Base-by-base conservation (phyloP, 2,888 invertebrate species). In the Coenonympha arcania region DNA sequence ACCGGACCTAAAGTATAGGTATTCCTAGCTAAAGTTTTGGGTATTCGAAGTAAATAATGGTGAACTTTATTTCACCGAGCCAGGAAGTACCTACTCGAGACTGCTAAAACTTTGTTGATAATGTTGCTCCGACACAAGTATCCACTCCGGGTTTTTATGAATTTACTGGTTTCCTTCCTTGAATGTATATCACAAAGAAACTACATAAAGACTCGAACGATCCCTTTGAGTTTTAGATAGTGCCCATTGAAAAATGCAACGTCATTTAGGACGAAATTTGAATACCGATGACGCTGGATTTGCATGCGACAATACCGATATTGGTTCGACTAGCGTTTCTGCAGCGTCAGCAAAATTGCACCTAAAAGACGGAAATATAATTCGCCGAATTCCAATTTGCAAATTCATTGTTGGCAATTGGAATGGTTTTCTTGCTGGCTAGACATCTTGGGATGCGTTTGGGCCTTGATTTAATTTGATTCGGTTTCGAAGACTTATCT, bases 241-340 rank as follows among this genome's bases (percentile, higher is more conserved):
- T 41, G 8, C 28, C 18, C 28, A 22, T 33, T 40, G 33, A 40
- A 37, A 50, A 46, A 20, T 24, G 37, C 45, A 50, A 33, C 42
- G 37, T 36, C 28, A 46, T 19, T 42, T 19, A 8, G 20, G 20
- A 9, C 46, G 15, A 30, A 19, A 36, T 18, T 33, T 2, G 16
- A 22, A 15, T 22, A 20, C 37, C 2, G 20, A 50, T 53, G 53
- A 46, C 42, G 28, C 42, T 26, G 46, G 31, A 50, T 53, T 53
- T 46, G 50, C 50, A 50, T 50, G 33, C 19, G 37, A 43, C 50
- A 42, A 46, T 37, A 42, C 46, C 36, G 26, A 42, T 46, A 39
- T 39, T 36, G 36, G 19, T 36, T 36, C 36, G 19, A 19, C n/a
- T 19, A 19, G 18, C 19, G 19, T 11, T 36, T 20, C 11, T 19